Percentiles rank a stretch among this genome's conserved stretches.
Conservation (phyloP, 2,888 invertebrate genomes). For the Drosophila recens region DNA sequence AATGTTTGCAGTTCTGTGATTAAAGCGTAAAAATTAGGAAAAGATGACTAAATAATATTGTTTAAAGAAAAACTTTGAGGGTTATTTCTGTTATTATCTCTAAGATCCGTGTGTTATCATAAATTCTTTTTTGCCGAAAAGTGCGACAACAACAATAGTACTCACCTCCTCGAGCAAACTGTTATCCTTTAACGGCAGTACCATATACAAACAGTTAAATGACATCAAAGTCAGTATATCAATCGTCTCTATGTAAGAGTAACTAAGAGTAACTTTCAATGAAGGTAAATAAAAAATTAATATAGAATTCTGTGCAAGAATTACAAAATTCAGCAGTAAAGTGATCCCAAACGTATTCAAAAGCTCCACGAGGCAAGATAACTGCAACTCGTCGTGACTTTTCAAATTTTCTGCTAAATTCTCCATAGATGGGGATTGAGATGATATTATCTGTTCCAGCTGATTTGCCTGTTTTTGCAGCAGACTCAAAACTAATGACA, state of each 20-base stretch:
- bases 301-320: slow-evolving; percentile 6
- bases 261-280: background rate
- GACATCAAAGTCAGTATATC: background rate
- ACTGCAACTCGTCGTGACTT: slow-evolving; percentile 21
- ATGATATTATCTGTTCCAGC: background rate
- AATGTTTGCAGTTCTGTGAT: too few species aligned
- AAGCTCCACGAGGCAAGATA: slow-evolving; percentile 31
- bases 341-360: slow-evolving; percentile 16
- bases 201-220: background rate
- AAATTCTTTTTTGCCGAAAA: too few species aligned
- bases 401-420: slow-evolving; percentile 3
- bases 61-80: too few species aligned
- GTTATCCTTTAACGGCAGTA: slow-evolving; percentile 22
- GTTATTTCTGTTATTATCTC: too few species aligned
- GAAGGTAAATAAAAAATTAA: slow-evolving; percentile 20
- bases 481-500: slow-evolving; percentile 7
- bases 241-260: background rate
- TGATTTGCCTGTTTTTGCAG: slow-evolving; percentile 14
- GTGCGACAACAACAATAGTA: too few species aligned
- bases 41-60: too few species aligned
- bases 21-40: too few species aligned
- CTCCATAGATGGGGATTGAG: background rate
- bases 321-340: slow-evolving; percentile 15
- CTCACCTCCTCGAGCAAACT: slow-evolving; percentile 20
- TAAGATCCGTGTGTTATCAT: too few species aligned